These are phyloP conservation scores for Esox lucius DNA, from an alignment of 2,797 vertebrate genomes.

Conservation along the genomic window DNA sequence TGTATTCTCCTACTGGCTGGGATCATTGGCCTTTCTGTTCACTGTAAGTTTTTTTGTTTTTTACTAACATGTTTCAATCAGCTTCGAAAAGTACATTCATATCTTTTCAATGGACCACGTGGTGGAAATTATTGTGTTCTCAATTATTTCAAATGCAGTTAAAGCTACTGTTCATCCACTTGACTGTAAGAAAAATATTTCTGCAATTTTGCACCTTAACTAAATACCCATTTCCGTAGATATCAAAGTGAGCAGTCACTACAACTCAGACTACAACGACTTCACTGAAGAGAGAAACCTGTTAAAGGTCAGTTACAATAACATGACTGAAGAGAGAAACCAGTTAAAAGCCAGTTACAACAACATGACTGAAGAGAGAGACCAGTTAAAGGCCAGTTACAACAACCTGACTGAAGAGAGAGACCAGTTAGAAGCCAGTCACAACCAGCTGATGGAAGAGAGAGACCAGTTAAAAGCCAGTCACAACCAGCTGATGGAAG, in stretches of 20 bases:
- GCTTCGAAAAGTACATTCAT: too few relatives aligned
- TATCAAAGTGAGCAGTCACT: background rate
- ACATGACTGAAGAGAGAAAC: too few relatives aligned
- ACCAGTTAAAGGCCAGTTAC: background rate
- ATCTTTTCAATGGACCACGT: background rate
- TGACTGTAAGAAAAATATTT: background rate
- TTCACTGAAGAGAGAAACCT: constrained; percentile 13
- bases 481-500: background rate
- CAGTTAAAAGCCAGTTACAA: background rate
- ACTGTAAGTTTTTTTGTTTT: constrained; percentile 53
- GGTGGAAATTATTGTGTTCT: background rate
- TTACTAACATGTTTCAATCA: background rate
- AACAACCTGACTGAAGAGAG: background rate
- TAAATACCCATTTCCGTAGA: background rate
- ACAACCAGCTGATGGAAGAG: background rate
- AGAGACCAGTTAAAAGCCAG: too few relatives aligned
- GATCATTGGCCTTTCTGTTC: constrained; percentile 52
- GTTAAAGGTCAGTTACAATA: constrained; percentile 16
- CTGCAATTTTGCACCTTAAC: background rate
- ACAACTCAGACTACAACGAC: fast-evolving
- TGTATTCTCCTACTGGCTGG: constrained; percentile 48
- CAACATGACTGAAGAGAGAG: background rate
- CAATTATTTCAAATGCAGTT: background rate
- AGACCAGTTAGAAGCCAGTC: background rate
- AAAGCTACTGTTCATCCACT: background rate